These are phyloP conservation scores for Microcebus lehilahytsara DNA, from an alignment of 2,113 vertebrate genomes.

Conservation along the genomic window DNA sequence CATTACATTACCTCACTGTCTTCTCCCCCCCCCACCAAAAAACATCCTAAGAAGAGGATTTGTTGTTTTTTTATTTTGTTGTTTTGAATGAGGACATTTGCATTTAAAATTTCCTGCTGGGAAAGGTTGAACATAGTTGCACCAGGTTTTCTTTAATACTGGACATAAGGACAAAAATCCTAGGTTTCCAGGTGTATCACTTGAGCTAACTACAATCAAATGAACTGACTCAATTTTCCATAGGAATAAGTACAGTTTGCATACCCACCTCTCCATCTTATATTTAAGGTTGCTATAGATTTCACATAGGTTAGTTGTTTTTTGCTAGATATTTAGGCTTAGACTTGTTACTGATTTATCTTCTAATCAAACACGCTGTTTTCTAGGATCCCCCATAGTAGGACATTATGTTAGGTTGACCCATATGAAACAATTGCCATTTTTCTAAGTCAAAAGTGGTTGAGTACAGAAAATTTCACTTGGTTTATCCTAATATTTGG, in stretches of 20 bases:
- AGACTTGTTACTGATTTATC: background rate
- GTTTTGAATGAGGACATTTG: slow-evolving; percentile 72
- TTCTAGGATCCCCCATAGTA: background rate
- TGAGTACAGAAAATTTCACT: background rate
- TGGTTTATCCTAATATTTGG: background rate
- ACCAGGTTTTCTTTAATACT: slow-evolving; percentile 69
- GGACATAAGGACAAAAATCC: slow-evolving; percentile 49
- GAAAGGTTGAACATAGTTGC: slow-evolving; percentile 68
- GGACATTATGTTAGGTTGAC: background rate
- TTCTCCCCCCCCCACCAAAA: slow-evolving; percentile 36
- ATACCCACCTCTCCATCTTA: background rate
- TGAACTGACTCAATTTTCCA: slow-evolving; percentile 33
- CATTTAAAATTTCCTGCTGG: slow-evolving; percentile 68
- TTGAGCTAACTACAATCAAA: slow-evolving; percentile 38
- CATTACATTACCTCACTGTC: slow-evolving; percentile 76
- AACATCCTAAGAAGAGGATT: slow-evolving; percentile 1
- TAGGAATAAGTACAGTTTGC: background rate
- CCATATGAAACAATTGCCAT: background rate
- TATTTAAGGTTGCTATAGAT: background rate
- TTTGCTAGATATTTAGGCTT: background rate
- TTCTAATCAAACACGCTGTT: background rate
- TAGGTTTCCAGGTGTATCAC: slow-evolving; percentile 34
- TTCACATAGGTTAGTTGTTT: background rate
- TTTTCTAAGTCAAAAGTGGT: background rate
- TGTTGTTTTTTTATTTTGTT: slow-evolving; percentile 37